Conservation (phyloP, 1,140 invertebrate species). For the Acromyrmex echinatior region DNA sequence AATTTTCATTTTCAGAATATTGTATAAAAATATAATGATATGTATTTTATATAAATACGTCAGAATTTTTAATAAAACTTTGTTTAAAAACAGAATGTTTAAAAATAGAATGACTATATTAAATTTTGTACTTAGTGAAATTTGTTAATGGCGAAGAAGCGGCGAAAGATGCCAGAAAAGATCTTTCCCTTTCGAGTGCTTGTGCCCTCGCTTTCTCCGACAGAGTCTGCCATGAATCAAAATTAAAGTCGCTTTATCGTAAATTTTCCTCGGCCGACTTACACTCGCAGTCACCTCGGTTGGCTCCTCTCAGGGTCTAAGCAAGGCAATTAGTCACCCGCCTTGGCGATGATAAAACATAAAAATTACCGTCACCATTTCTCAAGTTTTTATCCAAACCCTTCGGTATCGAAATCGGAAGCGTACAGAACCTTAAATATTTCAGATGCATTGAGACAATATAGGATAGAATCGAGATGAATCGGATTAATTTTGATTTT, state of each 20-base stretch:
- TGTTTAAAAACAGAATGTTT: background rate
- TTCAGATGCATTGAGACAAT: background rate
- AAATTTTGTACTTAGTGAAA: conserved; percentile 35
- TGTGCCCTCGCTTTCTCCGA: conserved; percentile 20
- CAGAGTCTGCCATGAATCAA: conserved; percentile 80
- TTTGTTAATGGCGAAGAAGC: conserved; percentile 14
- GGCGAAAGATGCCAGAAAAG: conserved; percentile 20
- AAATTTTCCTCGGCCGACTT: conserved; percentile 75
- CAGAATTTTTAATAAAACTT: conserved; percentile 1
- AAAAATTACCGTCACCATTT: conserved; percentile 73
- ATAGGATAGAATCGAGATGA: background rate
- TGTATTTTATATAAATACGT: background rate
- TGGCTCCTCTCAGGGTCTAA: conserved; percentile 72
- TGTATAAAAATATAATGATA: background rate
- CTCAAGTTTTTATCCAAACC: conserved; percentile 52
- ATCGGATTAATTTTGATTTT: no score
- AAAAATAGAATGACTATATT: background rate
- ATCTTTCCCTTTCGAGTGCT: conserved; percentile 20
- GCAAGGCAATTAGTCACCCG: conserved; percentile 81
- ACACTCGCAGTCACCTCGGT: conserved; percentile 56
- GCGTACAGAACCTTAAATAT: background rate
- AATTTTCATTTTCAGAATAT: background rate
- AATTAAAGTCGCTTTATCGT: conserved; percentile 82
- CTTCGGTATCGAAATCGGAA: conserved; percentile 13
- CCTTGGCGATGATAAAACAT: conserved; percentile 75